Evolutionary conservation across 2,113 vertebrate species (phyloP).

Genomic region (Canis aureus): DNA sequence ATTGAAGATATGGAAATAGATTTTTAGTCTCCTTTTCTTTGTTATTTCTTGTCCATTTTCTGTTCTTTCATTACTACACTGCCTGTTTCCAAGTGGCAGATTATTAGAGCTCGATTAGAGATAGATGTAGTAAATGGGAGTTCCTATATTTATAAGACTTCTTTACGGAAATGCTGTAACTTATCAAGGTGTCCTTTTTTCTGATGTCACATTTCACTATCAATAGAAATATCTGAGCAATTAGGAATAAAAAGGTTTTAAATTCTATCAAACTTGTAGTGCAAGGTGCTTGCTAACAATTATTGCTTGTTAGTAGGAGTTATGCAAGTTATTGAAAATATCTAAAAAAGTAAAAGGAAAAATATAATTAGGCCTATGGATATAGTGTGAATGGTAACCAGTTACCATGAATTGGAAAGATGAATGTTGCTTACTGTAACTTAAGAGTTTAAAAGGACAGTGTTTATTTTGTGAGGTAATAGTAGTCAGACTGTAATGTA

Average conservation of each 20-base stretch:
- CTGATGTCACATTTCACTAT: neutral
- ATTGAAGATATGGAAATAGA: conserved; percentile 29
- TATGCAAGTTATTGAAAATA: neutral
- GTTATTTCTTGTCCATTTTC: neutral
- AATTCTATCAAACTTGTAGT: neutral
- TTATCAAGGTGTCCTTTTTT: neutral
- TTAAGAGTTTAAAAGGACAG: conserved; percentile 22
- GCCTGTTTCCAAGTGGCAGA: conserved; percentile 37
- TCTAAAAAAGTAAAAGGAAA: neutral
- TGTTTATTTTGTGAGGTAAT: neutral
- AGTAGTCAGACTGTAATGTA: neutral
- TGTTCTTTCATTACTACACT: conserved; percentile 6
- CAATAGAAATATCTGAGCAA: neutral
- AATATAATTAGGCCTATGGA: neutral
- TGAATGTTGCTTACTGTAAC: neutral
- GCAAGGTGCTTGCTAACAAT: neutral
- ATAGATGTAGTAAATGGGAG: neutral
- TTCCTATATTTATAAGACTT: neutral
- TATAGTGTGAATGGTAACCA: neutral
- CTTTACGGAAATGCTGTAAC: fast-evolving
- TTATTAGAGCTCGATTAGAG: neutral
- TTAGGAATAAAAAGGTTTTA: neutral
- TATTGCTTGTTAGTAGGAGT: neutral
- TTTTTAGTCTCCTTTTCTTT: neutral
- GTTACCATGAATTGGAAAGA: neutral